Evolutionary conservation across 2,888 invertebrate species (phyloP).

Genomic region (Venusia cambrica): DNA sequence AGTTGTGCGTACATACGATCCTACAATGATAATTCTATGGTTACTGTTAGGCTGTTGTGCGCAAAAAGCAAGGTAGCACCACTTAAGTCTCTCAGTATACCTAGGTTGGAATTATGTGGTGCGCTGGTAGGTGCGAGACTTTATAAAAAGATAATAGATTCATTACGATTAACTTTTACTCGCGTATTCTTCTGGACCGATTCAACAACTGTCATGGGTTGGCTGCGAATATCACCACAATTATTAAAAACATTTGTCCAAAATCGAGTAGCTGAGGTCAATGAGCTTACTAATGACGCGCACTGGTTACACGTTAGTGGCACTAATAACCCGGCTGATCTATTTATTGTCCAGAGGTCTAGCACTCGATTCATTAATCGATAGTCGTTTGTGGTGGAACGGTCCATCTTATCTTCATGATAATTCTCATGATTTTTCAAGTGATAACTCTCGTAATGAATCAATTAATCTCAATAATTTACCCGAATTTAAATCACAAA

Average conservation of each 20-base stretch:
- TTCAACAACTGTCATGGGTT: constrained; percentile 15
- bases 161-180: constrained; percentile 2
- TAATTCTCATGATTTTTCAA: too few relatives aligned
- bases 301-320: constrained; percentile 16
- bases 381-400: constrained; percentile 25
- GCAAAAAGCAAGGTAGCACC: constrained; percentile 8
- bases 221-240: constrained; percentile 12
- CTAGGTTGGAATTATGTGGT: constrained; percentile 14
- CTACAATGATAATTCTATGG: neutral
- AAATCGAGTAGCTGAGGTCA: constrained; percentile 13
- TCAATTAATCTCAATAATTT: neutral
- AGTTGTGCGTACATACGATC: too few relatives aligned
- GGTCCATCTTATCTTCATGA: constrained; percentile 21
- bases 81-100: constrained; percentile 8
- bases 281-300: constrained; percentile 7
- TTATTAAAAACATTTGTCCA: constrained; percentile 18
- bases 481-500: too few relatives aligned
- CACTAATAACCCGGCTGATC: constrained; percentile 17
- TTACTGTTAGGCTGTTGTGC: constrained; percentile 1
- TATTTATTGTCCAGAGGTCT: constrained; percentile 21
- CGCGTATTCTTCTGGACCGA: constrained; percentile 11
- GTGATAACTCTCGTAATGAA: neutral
- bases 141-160: constrained; percentile 8
- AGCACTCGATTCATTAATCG: constrained; percentile 5
- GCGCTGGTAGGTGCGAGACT: constrained; percentile 10